Conservation (phyloP, 2,797 vertebrate genomes). For the Acipenser oxyrinchus region DNA sequence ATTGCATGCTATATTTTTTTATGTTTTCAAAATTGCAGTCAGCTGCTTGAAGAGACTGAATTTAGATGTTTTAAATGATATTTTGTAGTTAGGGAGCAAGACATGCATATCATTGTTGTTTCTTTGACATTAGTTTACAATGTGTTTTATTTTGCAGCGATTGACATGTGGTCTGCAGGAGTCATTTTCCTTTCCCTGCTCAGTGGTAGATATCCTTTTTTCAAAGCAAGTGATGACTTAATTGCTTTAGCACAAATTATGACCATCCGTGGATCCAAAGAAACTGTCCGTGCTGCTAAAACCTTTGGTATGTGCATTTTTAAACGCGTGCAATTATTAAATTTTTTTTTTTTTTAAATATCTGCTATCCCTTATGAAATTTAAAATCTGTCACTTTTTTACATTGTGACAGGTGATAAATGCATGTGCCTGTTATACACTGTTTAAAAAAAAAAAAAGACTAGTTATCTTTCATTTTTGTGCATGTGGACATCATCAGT, state of each 20-base stretch:
- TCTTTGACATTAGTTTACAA: background rate
- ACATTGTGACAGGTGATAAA: constrained; percentile 18
- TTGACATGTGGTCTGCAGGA: constrained; percentile 94
- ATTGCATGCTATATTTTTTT: no score
- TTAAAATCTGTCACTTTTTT: constrained; percentile 15
- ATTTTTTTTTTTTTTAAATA: constrained; percentile 20
- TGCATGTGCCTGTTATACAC: background rate
- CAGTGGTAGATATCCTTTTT: constrained; percentile 93
- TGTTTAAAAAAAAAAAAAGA: background rate
- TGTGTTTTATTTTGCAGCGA: constrained; percentile 66
- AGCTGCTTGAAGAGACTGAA: no score
- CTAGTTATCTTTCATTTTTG: background rate
- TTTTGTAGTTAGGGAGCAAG: no score
- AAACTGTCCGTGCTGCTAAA: constrained; percentile 83
- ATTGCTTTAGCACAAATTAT: constrained; percentile 93
- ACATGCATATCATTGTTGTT: no score
- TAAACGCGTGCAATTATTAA: constrained; percentile 10
- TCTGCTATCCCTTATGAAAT: no score
- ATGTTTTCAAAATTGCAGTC: no score
- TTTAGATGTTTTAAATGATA: no score
- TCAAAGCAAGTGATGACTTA: constrained; percentile 94
- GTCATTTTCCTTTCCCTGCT: constrained; percentile 90
- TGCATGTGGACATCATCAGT: background rate
- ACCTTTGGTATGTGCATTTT: constrained; percentile 70
- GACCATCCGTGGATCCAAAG: constrained; percentile 86